Conservation (phyloP, 2,888 invertebrate species). For the Melangyna quadrimaculata region DNA sequence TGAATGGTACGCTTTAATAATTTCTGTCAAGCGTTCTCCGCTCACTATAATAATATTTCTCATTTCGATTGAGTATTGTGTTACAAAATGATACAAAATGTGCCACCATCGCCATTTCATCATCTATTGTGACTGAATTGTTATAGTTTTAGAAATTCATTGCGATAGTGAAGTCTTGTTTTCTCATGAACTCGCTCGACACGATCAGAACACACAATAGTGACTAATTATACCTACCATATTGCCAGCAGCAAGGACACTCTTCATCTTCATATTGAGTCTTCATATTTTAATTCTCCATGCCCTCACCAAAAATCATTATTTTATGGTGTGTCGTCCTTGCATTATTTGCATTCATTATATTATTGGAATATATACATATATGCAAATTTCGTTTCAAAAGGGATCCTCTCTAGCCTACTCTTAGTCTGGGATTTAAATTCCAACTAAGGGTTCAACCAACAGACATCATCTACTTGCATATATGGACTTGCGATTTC, state of each 20-base stretch:
- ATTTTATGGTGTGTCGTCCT: not conserved
- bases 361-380: too few species aligned
- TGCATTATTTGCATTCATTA: not conserved
- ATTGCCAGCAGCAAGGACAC: not conserved
- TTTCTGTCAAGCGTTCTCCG: too few species aligned
- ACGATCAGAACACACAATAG: not conserved
- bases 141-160: conserved; percentile 6
- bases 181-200: not conserved
- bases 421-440: not conserved
- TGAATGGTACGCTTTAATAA: too few species aligned
- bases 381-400: not conserved
- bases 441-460: not conserved
- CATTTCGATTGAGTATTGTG: conserved; percentile 21
- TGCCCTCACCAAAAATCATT: not conserved
- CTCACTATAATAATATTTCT: not conserved
- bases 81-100: conserved; percentile 1
- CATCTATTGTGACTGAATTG: not conserved
- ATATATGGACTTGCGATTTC: not conserved
- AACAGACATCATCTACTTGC: too few species aligned
- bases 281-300: not conserved
- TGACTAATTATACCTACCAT: not conserved
- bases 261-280: too few species aligned
- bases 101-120: not conserved
- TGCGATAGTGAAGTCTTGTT: not conserved
- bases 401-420: not conserved